Conservation (phyloP, 2,113 vertebrate genomes). For the Tachuris rubrigastra region DNA sequence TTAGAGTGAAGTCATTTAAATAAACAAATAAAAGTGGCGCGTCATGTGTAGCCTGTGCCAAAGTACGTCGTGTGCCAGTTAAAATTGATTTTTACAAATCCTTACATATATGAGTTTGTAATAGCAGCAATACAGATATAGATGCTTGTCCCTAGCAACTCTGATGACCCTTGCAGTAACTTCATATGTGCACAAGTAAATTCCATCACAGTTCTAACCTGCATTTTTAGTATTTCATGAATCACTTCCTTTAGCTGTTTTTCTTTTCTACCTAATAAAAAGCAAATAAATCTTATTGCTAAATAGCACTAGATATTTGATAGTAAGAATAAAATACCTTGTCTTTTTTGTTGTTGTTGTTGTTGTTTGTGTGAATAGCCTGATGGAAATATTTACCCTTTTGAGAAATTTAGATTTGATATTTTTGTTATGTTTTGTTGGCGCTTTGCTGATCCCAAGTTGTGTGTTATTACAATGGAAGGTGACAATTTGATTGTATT, state of each 20-base stretch:
- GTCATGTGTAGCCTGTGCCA: constrained; percentile 9
- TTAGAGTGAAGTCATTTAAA: constrained; percentile 58
- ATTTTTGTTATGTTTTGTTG: constrained; percentile 72
- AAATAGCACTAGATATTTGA: constrained; percentile 43
- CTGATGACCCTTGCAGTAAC: neutral
- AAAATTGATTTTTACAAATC: constrained; percentile 27
- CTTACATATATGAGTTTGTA: neutral
- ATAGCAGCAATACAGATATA: neutral
- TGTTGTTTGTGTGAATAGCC: neutral
- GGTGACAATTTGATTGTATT: constrained; percentile 96
- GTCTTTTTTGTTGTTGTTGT: neutral
- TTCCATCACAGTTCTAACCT: neutral
- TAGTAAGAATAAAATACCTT: constrained; percentile 52
- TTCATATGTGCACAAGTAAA: neutral
- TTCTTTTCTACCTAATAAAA: constrained; percentile 50
- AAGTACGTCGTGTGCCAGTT: constrained; percentile 16
- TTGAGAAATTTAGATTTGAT: constrained; percentile 69
- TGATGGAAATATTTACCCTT: constrained; percentile 70
- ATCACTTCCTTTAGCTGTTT: constrained; percentile 49
- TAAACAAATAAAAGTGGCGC: constrained; percentile 55
- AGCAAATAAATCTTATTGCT: constrained; percentile 54
- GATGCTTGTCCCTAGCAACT: neutral
- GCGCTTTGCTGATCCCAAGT: constrained; percentile 82
- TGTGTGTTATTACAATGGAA: constrained; percentile 87
- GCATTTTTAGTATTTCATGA: constrained; percentile 18